Base-by-base conservation (phyloP, 2,888 invertebrate genomes). In the Drosophila paramelanica region DNA sequence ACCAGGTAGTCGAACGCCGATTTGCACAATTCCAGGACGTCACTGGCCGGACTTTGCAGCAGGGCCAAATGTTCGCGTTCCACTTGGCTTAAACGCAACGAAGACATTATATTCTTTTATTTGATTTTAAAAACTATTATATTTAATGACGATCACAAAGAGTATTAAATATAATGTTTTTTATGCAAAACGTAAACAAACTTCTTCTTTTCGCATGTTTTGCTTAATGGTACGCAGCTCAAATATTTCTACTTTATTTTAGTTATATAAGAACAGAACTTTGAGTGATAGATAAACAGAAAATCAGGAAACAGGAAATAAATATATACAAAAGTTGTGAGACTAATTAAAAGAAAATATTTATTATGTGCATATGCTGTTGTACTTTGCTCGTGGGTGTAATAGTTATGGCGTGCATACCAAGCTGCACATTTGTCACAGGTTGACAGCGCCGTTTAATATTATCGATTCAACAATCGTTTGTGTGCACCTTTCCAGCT, bases 11-110 rank as follows among this genome's bases (percentile, higher is more conserved):
- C 95, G 42, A 94, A 91, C 4, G 94, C 93, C 47, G 94, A 90
- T 89, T 94, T 95, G 81, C 95, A 95, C 74, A 95, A 94, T 82
- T 95, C 94, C 46, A 94, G 93, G 1, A 95, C 91, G 77, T 94
- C 95, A 93, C 93, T 93, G 1, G 93, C 82, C 7, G 94, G 90
- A 84, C 94, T 94, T 69, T 93, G 91, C 36, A 95, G 90, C 56
- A 94, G 90, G 53, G 91, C 83, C 51, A 95, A 91, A 89, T 95
- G 94, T 60, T 94, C 93, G 70, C 93, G 94, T 79, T 95, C 94
- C 76, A 94, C 93, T 67, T 92, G 93, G 86, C 93, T 93, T 53
- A 95, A 70, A 2, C 77, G 83, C 55, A 91, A 78, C 7, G 86
- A 67, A 2, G 79, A 68, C 85, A 84, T 80, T 17, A 27, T 33